These are phyloP conservation scores for Zaprionus lachaisei DNA, from an alignment of 1,140 invertebrate genomes.

Conservation along the genomic window DNA sequence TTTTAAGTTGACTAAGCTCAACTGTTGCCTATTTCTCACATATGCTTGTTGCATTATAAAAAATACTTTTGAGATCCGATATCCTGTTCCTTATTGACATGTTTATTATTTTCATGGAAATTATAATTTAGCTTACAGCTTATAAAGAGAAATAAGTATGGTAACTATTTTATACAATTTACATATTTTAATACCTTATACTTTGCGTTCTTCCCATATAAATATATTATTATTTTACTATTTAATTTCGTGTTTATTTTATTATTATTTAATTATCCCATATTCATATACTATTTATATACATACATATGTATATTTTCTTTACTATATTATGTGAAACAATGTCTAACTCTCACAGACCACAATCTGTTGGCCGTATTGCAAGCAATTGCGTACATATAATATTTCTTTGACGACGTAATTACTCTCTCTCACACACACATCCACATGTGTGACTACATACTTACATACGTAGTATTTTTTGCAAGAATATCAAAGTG, in stretches of 20 bases:
- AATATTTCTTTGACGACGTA: conserved; percentile 6
- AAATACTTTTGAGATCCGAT: background rate
- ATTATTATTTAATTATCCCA: no score
- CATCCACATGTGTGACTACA: background rate
- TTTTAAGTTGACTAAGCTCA: background rate
- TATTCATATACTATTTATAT: no score
- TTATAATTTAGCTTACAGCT: background rate
- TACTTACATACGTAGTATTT: background rate
- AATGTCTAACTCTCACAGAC: background rate
- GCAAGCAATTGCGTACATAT: background rate
- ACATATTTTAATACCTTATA: no score
- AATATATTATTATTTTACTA: no score
- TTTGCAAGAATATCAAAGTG: conserved; percentile 4
- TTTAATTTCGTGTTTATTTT: no score
- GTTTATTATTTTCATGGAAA: background rate
- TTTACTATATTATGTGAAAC: background rate
- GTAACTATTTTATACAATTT: no score
- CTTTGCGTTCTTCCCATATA: no score
- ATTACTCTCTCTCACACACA: background rate
- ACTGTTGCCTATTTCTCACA: background rate
- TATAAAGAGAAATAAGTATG: background rate
- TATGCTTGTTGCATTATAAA: conserved; percentile 1
- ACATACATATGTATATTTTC: no score
- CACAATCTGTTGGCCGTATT: background rate
- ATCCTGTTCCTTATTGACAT: background rate